Percentiles rank a stretch among this genome's conserved stretches.
Conservation (phyloP, 2,888 invertebrate genomes). For the Gnatocerus cornutus region DNA sequence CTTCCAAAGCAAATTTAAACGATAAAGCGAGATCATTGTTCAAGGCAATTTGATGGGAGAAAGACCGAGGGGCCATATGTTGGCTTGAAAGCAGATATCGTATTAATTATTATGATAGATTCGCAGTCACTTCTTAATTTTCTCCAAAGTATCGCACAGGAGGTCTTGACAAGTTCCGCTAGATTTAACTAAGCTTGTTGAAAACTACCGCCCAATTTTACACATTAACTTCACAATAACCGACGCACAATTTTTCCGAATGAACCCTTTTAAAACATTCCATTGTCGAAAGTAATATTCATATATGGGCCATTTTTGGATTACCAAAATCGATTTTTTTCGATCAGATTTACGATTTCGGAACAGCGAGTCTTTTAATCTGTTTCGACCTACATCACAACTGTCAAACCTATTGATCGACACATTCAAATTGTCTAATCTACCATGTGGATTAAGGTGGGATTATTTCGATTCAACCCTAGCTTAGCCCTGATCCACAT, state of each 20-base stretch:
- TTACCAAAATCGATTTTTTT: constrained; percentile 49
- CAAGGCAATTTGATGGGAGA: constrained; percentile 14
- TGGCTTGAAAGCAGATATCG: no score
- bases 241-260: constrained; percentile 13
- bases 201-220: constrained; percentile 54
- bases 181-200: constrained; percentile 57
- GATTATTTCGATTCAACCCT: constrained; percentile 61
- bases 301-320: constrained; percentile 39
- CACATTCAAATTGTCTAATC: constrained; percentile 60
- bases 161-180: constrained; percentile 46
- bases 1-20: constrained; percentile 41
- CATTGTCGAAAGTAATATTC: constrained; percentile 36
- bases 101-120: no score
- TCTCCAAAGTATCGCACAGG: no score
- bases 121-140: no score
- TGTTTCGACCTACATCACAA: constrained; percentile 61
- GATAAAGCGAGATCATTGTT: constrained; percentile 39
- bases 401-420: constrained; percentile 62
- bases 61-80: no score
- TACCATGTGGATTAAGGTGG: constrained; percentile 63
- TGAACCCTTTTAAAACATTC: constrained; percentile 17
- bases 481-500: constrained; percentile 43
- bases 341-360: constrained; percentile 36
- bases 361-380: constrained; percentile 43
- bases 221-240: constrained; percentile 48